Evolutionary conservation across 2,797 vertebrate species (phyloP), one percentile per base, ranked within the genome.

Genomic region (Vireo griseus): DNA sequence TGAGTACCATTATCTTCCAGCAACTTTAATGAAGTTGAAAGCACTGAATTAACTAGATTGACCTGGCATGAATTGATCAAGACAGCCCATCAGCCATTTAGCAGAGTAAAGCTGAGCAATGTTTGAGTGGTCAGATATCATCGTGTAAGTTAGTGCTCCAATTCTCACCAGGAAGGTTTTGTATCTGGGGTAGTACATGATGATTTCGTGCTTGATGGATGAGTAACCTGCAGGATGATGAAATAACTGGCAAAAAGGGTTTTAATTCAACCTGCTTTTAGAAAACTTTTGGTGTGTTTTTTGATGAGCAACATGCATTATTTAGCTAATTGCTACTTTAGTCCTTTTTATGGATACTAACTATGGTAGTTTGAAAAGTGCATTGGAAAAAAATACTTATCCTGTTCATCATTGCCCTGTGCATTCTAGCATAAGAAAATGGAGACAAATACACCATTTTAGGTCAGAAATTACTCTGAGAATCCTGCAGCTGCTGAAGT

Each of bases 241-340:
- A 78, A 89, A 42, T 40, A 92, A 58, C 26, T 94, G 58, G 66
- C 52, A 40, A 48, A 73, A 95, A 93, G 72, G 40, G 14, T 37
- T 88, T 84, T 82, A 54, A 90, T 83, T 93, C 78, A 39, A 28
- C 61, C 76, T 0, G 2, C 59, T 95, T 94, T 92, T 90, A 50
- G 37, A 92, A 94, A 84, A 76, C 20, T 39, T 80, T 11, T 79
- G 42, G 7, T 11, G 5, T 93, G 93, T 93, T 13, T 73, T 74
- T 74, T 31, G 0, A 92, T 88, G 62, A 94, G 45, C 31, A 75
- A 44, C n/a, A 81, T 92, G 61, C 63, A 86, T 96, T 97, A 88
- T 95, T 95, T 94, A 93, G 42, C 47, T 90, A 95, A 93, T 95
- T 95, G 45, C 91, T 94, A 48, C 83, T 92, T 87, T 58, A 82